Conservation (phyloP, 1,140 invertebrate genomes). For the Maconellicoccus hirsutus region DNA sequence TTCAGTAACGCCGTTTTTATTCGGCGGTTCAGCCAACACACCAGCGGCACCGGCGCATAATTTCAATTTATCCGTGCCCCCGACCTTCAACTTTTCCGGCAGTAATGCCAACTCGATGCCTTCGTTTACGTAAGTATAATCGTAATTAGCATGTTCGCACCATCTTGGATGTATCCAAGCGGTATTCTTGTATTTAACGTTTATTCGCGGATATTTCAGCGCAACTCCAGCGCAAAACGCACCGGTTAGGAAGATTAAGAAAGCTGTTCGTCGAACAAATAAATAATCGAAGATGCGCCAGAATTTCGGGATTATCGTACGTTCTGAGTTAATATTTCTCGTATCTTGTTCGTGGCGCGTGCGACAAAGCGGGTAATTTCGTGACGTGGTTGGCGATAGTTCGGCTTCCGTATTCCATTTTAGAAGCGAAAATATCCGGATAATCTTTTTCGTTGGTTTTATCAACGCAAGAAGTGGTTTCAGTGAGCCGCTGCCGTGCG, state of each 20-base stretch:
- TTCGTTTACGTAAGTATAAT: conserved; percentile 4
- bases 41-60: background rate
- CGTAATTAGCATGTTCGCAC: background rate
- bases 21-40: background rate
- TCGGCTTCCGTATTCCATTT: too few species aligned
- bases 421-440: too few species aligned
- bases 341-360: background rate
- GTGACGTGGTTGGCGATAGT: too few species aligned
- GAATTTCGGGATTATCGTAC: too few species aligned
- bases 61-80: background rate
- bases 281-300: background rate
- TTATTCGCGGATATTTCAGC: too few species aligned
- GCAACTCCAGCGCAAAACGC: background rate
- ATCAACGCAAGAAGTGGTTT: too few species aligned
- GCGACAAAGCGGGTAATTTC: too few species aligned
- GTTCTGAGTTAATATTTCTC: background rate
- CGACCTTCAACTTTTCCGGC: background rate
- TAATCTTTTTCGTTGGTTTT: too few species aligned
- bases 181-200: too few species aligned
- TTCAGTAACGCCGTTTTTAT: background rate
- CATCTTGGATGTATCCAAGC: too few species aligned
- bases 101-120: background rate
- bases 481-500: too few species aligned
- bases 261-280: background rate
- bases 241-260: background rate